Evolutionary conservation across 2,888 invertebrate species (phyloP).

Genomic region (Aethes cnicana): DNA sequence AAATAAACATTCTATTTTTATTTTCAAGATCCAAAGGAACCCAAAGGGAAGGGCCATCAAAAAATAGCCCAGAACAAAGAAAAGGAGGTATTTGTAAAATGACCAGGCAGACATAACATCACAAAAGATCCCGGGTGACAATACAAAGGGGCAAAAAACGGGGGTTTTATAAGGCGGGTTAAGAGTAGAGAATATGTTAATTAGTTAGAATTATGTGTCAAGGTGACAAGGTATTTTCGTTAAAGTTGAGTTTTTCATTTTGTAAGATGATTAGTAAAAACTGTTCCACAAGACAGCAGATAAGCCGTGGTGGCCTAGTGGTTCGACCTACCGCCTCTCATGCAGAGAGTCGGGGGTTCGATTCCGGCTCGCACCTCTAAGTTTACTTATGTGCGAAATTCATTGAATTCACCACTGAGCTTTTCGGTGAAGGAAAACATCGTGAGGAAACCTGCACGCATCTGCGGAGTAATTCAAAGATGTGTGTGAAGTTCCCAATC

Average conservation of each 20-base stretch:
- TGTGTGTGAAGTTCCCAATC: no score
- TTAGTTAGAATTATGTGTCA: conserved; percentile 26
- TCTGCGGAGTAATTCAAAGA: no score
- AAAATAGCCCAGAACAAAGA: conserved; percentile 27
- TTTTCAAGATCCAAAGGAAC: conserved; percentile 4
- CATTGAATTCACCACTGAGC: no score
- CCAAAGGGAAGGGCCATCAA: conserved; percentile 13
- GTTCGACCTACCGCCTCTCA: no score
- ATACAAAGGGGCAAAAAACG: conserved; percentile 29
- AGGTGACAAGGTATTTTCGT: conserved; percentile 15
- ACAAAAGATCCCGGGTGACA: conserved; percentile 27
- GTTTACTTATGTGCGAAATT: no score
- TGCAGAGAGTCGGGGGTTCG: no score
- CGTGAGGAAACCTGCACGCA: no score
- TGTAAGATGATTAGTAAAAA: not conserved
- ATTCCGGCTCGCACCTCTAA: no score
- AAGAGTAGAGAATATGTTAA: conserved; percentile 24
- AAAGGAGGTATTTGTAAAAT: conserved; percentile 32
- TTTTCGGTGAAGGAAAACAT: no score
- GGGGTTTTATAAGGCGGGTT: conserved; percentile 12
- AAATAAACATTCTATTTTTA: no score
- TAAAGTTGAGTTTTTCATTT: conserved; percentile 7
- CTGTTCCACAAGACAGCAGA: no score
- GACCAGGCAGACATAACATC: conserved; percentile 31
- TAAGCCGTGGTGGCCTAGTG: no score